phyloP scores from a whole-genome alignment of 2,113 vertebrate species.

The Accipiter virgatus region DNA sequence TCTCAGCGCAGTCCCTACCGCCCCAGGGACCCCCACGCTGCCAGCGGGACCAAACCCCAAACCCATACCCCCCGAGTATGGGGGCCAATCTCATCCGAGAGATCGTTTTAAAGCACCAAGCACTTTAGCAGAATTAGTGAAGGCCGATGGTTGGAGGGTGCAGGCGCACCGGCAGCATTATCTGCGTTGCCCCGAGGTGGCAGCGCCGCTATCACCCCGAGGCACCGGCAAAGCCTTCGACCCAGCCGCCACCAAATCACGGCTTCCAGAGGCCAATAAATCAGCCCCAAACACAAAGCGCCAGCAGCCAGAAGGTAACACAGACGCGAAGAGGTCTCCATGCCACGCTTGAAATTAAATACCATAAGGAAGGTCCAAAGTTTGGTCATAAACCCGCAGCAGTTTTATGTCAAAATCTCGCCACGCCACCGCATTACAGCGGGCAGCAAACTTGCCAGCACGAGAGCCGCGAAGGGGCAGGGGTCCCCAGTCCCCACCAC shows the following conservation, averaged over 20 bases:
- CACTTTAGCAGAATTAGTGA: not conserved
- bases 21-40: fast-evolving
- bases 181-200: not conserved
- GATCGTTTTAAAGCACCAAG: not conserved
- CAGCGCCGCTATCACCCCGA: not conserved
- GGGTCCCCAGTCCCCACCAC: not conserved
- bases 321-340: not conserved
- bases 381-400: not conserved
- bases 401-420: not conserved
- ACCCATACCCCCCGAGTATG: fast-evolving
- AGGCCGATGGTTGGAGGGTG: fast-evolving
- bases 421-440: fast-evolving
- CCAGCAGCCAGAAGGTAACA: not conserved
- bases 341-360: not conserved
- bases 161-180: fast-evolving
- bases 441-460: not conserved
- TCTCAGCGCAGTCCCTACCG: not conserved
- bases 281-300: not conserved
- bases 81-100: not conserved
- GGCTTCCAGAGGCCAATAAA: not conserved
- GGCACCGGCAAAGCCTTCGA: not conserved
- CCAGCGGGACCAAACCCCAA: not conserved
- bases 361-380: fast-evolving
- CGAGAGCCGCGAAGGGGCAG: fast-evolving
- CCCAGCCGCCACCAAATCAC: not conserved